These are phyloP conservation scores for Psammodynastes pulverulentus DNA, from an alignment of 2,113 vertebrate genomes.

Conservation along the genomic window DNA sequence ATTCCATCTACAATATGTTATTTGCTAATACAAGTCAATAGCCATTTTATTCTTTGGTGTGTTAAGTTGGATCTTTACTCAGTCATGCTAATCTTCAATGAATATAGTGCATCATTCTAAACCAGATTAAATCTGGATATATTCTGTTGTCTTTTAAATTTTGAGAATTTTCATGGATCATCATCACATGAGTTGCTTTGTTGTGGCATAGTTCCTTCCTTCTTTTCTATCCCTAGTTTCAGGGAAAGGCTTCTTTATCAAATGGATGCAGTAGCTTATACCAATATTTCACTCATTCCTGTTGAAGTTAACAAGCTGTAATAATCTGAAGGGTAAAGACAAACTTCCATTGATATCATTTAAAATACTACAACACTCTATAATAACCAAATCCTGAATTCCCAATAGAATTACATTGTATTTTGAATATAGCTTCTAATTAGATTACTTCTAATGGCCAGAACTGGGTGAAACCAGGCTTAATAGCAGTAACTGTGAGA, in stretches of 20 bases:
- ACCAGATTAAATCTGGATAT: not conserved
- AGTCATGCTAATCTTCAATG: not conserved
- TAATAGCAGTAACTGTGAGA: too few relatives aligned
- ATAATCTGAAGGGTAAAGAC: not conserved
- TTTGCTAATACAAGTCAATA: not conserved
- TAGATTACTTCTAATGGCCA: not conserved
- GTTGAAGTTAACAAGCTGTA: not conserved
- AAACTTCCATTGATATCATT: not conserved
- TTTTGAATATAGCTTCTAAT: not conserved
- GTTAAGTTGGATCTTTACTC: not conserved
- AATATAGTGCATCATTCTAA: not conserved
- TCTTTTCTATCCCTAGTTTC: not conserved
- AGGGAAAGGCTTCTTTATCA: not conserved
- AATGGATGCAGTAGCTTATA: not conserved
- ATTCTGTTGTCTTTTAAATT: not conserved
- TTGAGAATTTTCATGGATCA: not conserved
- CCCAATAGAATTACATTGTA: not conserved
- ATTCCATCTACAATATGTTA: not conserved
- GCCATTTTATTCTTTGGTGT: not conserved
- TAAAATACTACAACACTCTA: not conserved
- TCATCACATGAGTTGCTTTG: not conserved
- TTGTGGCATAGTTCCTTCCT: not conserved
- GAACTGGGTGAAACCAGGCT: too few relatives aligned
- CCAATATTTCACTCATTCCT: not conserved
- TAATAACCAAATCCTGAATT: not conserved